Evolutionary conservation across 2,113 vertebrate genomes (phyloP).

Genomic region (Rhinolophus sinicus): DNA sequence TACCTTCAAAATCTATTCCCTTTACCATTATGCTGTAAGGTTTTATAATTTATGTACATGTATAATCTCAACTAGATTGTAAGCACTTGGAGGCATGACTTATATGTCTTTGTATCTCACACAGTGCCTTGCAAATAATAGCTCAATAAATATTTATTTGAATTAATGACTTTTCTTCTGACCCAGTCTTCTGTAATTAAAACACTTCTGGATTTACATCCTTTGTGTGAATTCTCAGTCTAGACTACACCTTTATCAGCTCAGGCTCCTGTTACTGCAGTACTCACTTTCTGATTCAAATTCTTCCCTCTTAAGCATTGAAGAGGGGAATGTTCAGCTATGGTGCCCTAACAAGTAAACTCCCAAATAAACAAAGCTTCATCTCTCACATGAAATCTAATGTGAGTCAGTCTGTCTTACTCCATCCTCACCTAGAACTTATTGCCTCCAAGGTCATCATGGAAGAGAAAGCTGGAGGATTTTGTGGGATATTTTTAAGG

Average conservation of each 20-base stretch:
- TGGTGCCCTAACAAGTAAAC: background rate
- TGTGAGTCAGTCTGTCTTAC: background rate
- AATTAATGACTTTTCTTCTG: background rate
- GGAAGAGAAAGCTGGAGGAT: background rate
- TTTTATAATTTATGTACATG: slow-evolving; percentile 34
- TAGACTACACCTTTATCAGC: background rate
- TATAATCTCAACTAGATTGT: background rate
- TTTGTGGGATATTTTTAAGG: background rate
- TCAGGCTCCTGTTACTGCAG: background rate
- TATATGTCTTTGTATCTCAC: slow-evolving; percentile 48
- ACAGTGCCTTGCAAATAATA: slow-evolving; percentile 63
- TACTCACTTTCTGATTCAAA: background rate
- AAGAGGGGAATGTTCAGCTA: background rate
- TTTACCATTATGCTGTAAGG: background rate
- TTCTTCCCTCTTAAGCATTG: background rate
- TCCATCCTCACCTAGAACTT: background rate
- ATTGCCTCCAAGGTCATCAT: background rate
- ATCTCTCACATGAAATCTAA: background rate
- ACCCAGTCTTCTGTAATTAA: background rate
- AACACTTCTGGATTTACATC: background rate
- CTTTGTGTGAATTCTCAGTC: slow-evolving; percentile 33
- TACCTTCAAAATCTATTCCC: background rate
- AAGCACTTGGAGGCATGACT: slow-evolving; percentile 31
- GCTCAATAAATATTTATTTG: slow-evolving; percentile 61
- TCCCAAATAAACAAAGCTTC: background rate